Evolutionary conservation across 2,888 invertebrate species (phyloP), one percentile per base, ranked within the genome.

Genomic region (Drosophila kuntzei): DNA sequence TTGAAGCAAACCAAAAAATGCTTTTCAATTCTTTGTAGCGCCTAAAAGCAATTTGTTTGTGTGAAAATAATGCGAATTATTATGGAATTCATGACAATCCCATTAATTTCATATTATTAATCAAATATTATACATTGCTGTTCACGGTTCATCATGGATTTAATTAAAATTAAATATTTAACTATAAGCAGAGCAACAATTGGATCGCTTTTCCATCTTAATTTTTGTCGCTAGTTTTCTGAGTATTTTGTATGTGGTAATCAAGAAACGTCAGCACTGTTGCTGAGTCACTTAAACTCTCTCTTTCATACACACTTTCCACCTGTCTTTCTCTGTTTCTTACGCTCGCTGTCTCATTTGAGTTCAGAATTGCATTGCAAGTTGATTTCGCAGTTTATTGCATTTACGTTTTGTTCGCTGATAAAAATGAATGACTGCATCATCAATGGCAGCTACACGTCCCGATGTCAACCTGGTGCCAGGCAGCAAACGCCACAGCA

Each of bases 401-500:
- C 85, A 80, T 82, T 85, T 77, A 57, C 75, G 78, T 65, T 70
- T 50, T 55, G 65, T 47, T 18, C 66, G 57, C 80, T 83, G 86
- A 83, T 83, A 83, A 85, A 85, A 85, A 80, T 82, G 80, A 85
- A 80, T 85, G 83, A 83, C 76, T 82, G 74, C 83, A 78, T 82
- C 85, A 75, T 79, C 74, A 70, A 66, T 69, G 76, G 46, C 74
- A 72, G 66, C 63, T 53, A 58, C 65, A 62, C 34, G 7, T 34
- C n/a, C n/a, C 65, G 65, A 67, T 51, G 59, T 46, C 64, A 57
- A 59, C 37, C 32, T 54, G 44, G 16, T 27, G 41, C 20, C 41
- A 41, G 20, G 7, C 34, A 32, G 27, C 25, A 29, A 25, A 4
- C 18, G 43, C 43, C 44, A 18, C 43, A 44, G 57, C 37, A 46